A percentile compares a stretch with the other conserved stretches of the same genome.
phyloP scores from a whole-genome alignment of 1,140 invertebrate genomes.

The Leucophenga varia region DNA sequence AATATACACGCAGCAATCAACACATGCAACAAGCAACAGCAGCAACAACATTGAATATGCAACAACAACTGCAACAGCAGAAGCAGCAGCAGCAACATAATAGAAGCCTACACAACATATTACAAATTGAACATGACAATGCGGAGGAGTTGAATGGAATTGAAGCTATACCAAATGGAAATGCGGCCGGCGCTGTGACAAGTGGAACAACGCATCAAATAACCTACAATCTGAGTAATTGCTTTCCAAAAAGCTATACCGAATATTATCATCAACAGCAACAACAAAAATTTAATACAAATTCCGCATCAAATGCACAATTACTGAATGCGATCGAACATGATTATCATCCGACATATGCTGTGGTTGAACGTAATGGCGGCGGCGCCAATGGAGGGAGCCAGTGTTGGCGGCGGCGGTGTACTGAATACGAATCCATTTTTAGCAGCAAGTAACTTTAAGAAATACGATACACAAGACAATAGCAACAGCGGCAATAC shows the following conservation, averaged over 20 bases:
- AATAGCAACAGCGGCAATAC: conserved; percentile 13
- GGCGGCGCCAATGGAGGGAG: neutral
- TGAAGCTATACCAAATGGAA: no score
- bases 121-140: neutral
- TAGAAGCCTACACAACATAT: conserved; percentile 19
- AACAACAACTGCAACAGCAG: conserved; percentile 20
- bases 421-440: conserved; percentile 40
- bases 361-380: conserved; percentile 28
- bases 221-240: conserved; percentile 40
- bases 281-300: conserved; percentile 31
- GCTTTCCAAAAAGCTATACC: conserved; percentile 43
- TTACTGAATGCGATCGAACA: conserved; percentile 33
- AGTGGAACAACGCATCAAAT: conserved; percentile 25
- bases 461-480: conserved; percentile 34
- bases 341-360: conserved; percentile 38
- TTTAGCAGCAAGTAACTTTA: conserved; percentile 34
- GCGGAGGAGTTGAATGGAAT: no score
- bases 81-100: conserved; percentile 15
- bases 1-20: conserved; percentile 27
- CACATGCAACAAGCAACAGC: neutral
- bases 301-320: conserved; percentile 30
- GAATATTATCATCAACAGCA: conserved; percentile 43
- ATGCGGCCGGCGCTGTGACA: neutral
- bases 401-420: conserved; percentile 11
- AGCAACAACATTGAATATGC: conserved; percentile 8